These are phyloP conservation scores for Bombus vancouverensis DNA, from an alignment of 1,140 invertebrate species.

Conservation along the genomic window DNA sequence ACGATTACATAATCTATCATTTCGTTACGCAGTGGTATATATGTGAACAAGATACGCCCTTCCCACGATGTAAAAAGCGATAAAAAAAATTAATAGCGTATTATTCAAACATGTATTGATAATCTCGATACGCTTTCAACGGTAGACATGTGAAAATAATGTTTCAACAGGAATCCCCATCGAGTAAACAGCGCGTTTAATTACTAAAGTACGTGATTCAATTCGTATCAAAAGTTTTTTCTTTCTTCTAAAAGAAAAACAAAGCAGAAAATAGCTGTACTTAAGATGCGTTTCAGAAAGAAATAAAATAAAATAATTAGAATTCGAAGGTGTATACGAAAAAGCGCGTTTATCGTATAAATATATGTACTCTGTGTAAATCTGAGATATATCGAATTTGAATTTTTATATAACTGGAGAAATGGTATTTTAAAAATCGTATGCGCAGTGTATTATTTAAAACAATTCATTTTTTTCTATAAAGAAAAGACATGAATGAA, in stretches of 20 bases:
- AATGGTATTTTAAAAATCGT: background rate
- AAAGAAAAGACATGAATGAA: background rate
- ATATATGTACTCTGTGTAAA: background rate
- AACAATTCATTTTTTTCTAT: background rate
- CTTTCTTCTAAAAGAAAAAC: background rate
- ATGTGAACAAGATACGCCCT: background rate
- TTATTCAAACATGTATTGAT: background rate
- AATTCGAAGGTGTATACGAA: background rate
- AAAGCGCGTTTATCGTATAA: background rate
- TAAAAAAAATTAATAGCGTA: background rate
- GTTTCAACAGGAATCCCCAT: background rate
- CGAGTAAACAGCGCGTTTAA: background rate
- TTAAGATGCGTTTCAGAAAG: background rate
- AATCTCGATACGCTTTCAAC: background rate
- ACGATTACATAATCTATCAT: background rate
- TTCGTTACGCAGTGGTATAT: background rate
- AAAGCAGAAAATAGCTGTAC: background rate
- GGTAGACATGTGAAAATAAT: background rate
- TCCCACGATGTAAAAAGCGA: background rate
- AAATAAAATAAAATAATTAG: background rate
- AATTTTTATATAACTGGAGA: background rate
- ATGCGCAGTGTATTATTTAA: background rate
- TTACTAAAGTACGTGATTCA: background rate
- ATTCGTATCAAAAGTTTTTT: background rate
- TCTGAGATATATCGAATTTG: background rate